Conservation (phyloP, 2,888 invertebrate species). For the Anarsia innoxiella region DNA sequence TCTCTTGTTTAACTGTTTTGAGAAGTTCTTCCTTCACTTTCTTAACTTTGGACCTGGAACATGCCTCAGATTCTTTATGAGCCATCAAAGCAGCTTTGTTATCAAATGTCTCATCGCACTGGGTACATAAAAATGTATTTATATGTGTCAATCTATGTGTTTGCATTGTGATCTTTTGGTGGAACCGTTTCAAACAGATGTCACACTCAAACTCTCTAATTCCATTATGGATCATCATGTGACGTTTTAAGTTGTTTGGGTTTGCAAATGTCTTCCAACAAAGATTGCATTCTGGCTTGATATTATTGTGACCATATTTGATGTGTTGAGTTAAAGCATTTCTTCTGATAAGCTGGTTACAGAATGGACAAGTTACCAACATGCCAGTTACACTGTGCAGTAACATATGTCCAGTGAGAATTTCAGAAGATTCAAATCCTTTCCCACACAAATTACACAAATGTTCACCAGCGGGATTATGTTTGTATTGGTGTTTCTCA, state of each 20-base stretch:
- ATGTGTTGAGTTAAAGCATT: slow-evolving; percentile 64
- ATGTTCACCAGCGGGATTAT: slow-evolving; percentile 53
- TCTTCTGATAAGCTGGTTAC: slow-evolving; percentile 50
- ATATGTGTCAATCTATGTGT: slow-evolving; percentile 62
- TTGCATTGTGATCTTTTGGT: slow-evolving; percentile 69
- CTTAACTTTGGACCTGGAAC: slow-evolving; percentile 41
- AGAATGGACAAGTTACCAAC: slow-evolving; percentile 57
- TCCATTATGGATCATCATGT: slow-evolving; percentile 67
- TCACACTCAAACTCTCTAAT: slow-evolving; percentile 65
- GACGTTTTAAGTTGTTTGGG: slow-evolving; percentile 64
- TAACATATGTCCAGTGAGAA: slow-evolving; percentile 61
- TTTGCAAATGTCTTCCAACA: slow-evolving; percentile 68
- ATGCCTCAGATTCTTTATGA: slow-evolving; percentile 46
- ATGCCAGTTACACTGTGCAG: slow-evolving; percentile 49
- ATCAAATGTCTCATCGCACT: slow-evolving; percentile 52
- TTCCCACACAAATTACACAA: slow-evolving; percentile 63
- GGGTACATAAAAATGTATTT: slow-evolving; percentile 48
- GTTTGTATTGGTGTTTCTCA: slow-evolving; percentile 58
- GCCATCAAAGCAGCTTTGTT: slow-evolving; percentile 33
- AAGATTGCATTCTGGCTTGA: slow-evolving; percentile 56
- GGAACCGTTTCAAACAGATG: slow-evolving; percentile 60
- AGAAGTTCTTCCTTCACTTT: slow-evolving; percentile 58
- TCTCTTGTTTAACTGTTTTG: slow-evolving; percentile 59
- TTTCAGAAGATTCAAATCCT: slow-evolving; percentile 63
- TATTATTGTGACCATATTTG: slow-evolving; percentile 59